Evolutionary conservation across 2,888 invertebrate genomes (phyloP).

Genomic region (Cephus rjabovi): DNA sequence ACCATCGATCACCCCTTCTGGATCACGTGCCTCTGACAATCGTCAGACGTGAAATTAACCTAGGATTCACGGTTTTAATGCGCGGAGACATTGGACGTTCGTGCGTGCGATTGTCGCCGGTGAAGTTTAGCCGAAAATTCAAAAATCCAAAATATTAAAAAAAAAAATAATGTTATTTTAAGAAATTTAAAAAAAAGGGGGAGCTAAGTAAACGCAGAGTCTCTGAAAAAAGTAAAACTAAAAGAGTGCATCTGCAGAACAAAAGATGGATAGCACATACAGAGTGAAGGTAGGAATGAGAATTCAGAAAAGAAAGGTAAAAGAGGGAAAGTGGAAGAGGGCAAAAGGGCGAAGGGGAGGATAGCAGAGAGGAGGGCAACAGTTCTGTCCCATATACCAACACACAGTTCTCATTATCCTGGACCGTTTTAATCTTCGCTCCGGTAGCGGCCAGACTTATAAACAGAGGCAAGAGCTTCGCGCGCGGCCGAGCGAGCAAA

Average conservation of each 20-base stretch:
- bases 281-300: constrained; percentile 17
- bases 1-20: constrained; percentile 20
- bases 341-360: constrained; percentile 22
- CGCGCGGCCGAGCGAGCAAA: constrained; percentile 29
- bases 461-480: constrained; percentile 35
- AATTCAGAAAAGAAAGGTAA: constrained; percentile 8
- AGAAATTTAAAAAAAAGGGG: too few species aligned
- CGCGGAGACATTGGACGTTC: background rate
- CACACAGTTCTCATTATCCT: constrained; percentile 54
- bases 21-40: background rate
- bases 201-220: too few species aligned
- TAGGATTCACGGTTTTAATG: too few species aligned
- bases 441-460: constrained; percentile 43
- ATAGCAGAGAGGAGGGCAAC: constrained; percentile 9
- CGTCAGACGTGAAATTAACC: background rate
- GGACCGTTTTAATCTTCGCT: constrained; percentile 54
- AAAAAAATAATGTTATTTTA: background rate
- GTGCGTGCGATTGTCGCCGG: too few species aligned
- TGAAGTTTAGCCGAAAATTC: too few species aligned
- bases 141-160: too few species aligned
- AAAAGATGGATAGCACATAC: constrained; percentile 10
- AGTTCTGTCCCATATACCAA: background rate
- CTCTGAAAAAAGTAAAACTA: constrained; percentile 9
- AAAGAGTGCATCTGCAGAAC: background rate
- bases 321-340: constrained; percentile 21